These are phyloP conservation scores for Aleiodes alternator DNA, from an alignment of 2,888 invertebrate genomes.

Conservation along the genomic window DNA sequence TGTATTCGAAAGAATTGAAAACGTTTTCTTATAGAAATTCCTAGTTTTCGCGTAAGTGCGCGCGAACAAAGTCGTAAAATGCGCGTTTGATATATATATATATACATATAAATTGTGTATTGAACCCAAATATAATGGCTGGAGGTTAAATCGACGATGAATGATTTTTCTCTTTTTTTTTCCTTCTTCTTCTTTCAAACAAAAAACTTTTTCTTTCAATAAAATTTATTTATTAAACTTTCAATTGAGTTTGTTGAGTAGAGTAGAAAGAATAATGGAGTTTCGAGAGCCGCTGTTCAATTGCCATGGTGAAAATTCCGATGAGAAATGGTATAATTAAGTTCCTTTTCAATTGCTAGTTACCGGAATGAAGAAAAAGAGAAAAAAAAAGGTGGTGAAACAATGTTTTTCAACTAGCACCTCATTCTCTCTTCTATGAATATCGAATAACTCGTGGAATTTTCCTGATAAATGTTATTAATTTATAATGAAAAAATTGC, in stretches of 20 bases:
- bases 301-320: too few species aligned
- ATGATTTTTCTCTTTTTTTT: conserved; percentile 1
- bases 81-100: conserved; percentile 25
- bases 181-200: neutral
- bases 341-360: conserved; percentile 5
- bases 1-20: conserved; percentile 30
- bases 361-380: too few species aligned
- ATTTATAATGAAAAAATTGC: neutral
- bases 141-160: conserved; percentile 20
- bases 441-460: too few species aligned
- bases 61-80: conserved; percentile 25
- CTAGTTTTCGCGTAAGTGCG: conserved; percentile 10
- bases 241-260: too few species aligned
- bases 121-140: conserved; percentile 18
- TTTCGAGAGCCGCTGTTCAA: too few species aligned
- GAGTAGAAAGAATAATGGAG: too few species aligned
- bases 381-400: neutral
- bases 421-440: neutral
- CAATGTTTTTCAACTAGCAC: neutral
- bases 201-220: neutral
- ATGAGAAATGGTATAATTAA: conserved; percentile 10
- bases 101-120: conserved; percentile 17
- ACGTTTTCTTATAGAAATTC: conserved; percentile 29
- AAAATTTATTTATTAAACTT: neutral
- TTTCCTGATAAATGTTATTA: too few species aligned